Percentiles rank a stretch among this genome's conserved stretches.
phyloP scores from a whole-genome alignment of 2,113 vertebrate species.

The Planiliza haematocheilus region DNA sequence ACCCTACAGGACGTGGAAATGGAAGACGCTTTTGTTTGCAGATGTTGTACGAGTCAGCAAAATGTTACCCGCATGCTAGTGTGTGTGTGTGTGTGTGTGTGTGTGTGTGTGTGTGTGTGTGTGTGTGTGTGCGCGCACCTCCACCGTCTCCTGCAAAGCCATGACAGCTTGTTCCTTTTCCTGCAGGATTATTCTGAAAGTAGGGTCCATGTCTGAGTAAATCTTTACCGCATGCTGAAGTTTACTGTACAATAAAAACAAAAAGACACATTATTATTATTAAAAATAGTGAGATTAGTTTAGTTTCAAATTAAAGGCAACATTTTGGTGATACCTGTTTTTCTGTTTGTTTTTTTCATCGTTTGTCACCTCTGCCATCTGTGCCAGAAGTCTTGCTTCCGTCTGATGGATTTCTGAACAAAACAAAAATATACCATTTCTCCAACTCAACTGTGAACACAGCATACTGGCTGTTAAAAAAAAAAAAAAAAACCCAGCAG shows the following conservation, averaged over 20 bases:
- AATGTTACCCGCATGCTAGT: constrained; percentile 33
- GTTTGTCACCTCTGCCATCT: constrained; percentile 44
- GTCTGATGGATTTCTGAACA: constrained; percentile 42
- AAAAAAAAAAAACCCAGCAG: too few relatives aligned
- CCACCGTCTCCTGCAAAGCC: constrained; percentile 83
- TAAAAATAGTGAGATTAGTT: background rate
- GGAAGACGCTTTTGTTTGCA: constrained; percentile 37
- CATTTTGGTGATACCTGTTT: constrained; percentile 42
- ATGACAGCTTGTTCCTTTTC: constrained; percentile 83
- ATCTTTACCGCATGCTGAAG: constrained; percentile 30
- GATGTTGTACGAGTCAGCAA: constrained; percentile 34
- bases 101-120: constrained; percentile 33
- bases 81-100: constrained; percentile 30
- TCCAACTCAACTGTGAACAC: background rate
- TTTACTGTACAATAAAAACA: constrained; percentile 37
- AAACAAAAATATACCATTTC: constrained; percentile 21
- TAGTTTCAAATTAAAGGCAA: background rate
- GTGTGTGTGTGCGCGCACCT: constrained; percentile 72
- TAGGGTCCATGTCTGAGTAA: constrained; percentile 72
- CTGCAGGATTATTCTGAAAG: constrained; percentile 74
- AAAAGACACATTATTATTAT: background rate
- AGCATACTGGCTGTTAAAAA: background rate
- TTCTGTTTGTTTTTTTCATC: constrained; percentile 47
- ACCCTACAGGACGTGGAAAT: constrained; percentile 31
- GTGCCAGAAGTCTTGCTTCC: constrained; percentile 40